These are phyloP conservation scores for Atta cephalotes DNA, from an alignment of 1,140 invertebrate species.

Conservation along the genomic window DNA sequence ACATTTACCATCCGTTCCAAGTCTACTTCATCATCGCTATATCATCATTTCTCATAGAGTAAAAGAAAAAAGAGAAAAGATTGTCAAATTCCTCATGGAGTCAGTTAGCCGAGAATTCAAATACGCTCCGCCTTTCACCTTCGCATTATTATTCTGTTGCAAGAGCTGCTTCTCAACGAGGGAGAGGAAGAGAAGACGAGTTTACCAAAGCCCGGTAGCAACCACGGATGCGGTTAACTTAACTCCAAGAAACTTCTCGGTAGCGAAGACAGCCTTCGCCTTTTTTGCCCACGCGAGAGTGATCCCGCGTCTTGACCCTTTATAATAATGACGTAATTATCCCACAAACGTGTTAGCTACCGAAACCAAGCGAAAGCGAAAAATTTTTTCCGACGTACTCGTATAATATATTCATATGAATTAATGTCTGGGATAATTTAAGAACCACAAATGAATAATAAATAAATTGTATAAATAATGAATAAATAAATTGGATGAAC, in stretches of 20 bases:
- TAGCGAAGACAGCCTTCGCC: slow-evolving; percentile 10
- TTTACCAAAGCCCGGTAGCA: slow-evolving; percentile 50
- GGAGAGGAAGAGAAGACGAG: slow-evolving; percentile 1
- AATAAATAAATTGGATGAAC: not conserved
- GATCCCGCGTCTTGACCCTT: slow-evolving; percentile 43
- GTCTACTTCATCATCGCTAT: slow-evolving; percentile 48
- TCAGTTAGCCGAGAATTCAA: not conserved
- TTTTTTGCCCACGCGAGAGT: slow-evolving; percentile 39
- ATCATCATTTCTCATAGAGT: slow-evolving; percentile 8
- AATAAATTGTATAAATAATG: not conserved
- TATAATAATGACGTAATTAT: slow-evolving; percentile 59
- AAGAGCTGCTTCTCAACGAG: slow-evolving; percentile 14
- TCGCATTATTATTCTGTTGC: slow-evolving; percentile 40
- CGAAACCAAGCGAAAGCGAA: not conserved
- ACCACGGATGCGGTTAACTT: slow-evolving; percentile 14
- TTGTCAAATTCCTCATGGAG: slow-evolving; percentile 11
- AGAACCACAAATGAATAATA: not conserved
- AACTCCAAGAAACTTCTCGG: slow-evolving; percentile 29
- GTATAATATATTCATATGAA: not conserved
- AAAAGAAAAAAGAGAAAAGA: slow-evolving; percentile 28
- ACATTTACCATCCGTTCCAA: slow-evolving; percentile 67
- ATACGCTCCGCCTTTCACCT: slow-evolving; percentile 38
- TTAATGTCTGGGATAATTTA: not conserved
- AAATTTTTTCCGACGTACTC: not conserved
- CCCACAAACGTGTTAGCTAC: slow-evolving; percentile 1